Evolutionary conservation across 2,888 invertebrate species (phyloP).

Genomic region (Leucophora obtusa): DNA sequence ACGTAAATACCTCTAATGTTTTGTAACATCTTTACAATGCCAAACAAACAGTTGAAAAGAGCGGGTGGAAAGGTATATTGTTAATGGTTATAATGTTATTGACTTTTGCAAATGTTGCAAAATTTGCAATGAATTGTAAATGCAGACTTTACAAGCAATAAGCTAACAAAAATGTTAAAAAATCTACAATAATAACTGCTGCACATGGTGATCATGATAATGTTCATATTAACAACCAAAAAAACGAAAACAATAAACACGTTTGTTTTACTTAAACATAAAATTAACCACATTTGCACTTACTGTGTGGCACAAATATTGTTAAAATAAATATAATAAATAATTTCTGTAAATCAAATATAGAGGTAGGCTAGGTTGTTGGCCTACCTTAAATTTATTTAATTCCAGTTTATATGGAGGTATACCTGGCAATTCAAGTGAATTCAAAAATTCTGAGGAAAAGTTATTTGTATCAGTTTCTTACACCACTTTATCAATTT

Average conservation of each 20-base stretch:
- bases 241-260: constrained; percentile 31
- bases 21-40: constrained; percentile 44
- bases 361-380: too few species aligned
- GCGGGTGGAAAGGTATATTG: constrained; percentile 30
- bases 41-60: constrained; percentile 32
- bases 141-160: constrained; percentile 8
- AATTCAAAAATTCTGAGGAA: too few species aligned
- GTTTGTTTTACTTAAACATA: constrained; percentile 20
- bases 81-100: constrained; percentile 47
- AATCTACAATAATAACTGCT: constrained; percentile 19
- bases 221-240: constrained; percentile 20
- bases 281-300: constrained; percentile 6
- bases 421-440: too few species aligned
- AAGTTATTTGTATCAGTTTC: too few species aligned
- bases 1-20: background rate
- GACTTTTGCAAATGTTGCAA: constrained; percentile 50
- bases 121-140: constrained; percentile 37
- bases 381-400: too few species aligned
- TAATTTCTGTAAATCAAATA: too few species aligned
- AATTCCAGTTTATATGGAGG: too few species aligned
- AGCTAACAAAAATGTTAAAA: constrained; percentile 28
- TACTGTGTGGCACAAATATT: background rate
- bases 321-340: too few species aligned
- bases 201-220: constrained; percentile 40
- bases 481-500: too few species aligned